Evolutionary conservation across 2,797 vertebrate genomes (phyloP).

Genomic region (Novumbra hubbsi): DNA sequence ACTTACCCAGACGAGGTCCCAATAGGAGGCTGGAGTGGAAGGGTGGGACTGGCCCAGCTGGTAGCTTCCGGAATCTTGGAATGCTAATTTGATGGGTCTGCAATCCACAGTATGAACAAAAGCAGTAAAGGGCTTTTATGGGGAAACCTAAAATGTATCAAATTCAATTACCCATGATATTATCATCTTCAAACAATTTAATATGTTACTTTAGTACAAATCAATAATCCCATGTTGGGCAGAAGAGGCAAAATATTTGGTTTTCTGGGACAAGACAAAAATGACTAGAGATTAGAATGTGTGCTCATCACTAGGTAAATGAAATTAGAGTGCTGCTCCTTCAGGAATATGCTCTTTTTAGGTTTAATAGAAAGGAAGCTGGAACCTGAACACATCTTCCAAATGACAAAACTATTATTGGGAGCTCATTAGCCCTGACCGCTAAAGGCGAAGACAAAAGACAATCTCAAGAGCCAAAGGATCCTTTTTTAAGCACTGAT

Average conservation of each 20-base stretch:
- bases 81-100: no score
- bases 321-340: conserved; percentile 4
- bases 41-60: no score
- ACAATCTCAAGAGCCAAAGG: conserved; percentile 41
- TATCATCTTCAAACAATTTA: no score
- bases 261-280: conserved; percentile 49
- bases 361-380: neutral
- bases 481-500: conserved; percentile 42
- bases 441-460: conserved; percentile 45
- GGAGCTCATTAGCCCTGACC: conserved; percentile 67
- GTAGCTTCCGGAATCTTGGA: no score
- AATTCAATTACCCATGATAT: no score
- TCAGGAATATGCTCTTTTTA: conserved; percentile 3
- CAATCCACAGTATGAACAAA: no score
- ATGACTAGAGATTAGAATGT: conserved; percentile 42
- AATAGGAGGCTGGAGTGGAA: no score
- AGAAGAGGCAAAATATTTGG: neutral
- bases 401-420: conserved; percentile 70
- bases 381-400: conserved; percentile 64
- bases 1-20: no score
- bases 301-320: conserved; percentile 38
- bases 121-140: no score
- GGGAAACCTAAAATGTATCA: no score
- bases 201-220: no score
- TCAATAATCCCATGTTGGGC: no score